These are phyloP conservation scores for Drosophila fulvimacula DNA, from an alignment of 2,888 invertebrate genomes.

Conservation along the genomic window DNA sequence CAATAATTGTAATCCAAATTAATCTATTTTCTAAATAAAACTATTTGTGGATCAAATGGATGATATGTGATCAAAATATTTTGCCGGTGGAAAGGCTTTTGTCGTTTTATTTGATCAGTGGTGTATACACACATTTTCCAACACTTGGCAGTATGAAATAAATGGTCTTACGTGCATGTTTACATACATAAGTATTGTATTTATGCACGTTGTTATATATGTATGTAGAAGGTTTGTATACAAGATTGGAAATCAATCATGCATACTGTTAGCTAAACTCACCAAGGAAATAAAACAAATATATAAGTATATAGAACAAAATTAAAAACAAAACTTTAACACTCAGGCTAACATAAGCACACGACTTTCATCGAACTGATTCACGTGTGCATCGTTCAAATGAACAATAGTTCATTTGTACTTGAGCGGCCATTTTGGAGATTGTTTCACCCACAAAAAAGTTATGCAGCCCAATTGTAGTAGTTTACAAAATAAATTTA, in stretches of 20 bases:
- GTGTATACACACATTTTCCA: constrained; percentile 21
- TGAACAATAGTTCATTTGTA: constrained; percentile 66
- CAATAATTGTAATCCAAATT: no score
- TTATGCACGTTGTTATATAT: constrained; percentile 4
- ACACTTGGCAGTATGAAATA: constrained; percentile 22
- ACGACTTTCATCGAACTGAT: constrained; percentile 56
- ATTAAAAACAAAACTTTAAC: constrained; percentile 3
- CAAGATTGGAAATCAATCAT: not conserved
- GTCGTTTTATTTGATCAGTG: constrained; percentile 1
- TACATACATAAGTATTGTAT: constrained; percentile 18
- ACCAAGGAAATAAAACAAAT: constrained; percentile 28
- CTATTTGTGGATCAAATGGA: not conserved
- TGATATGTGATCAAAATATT: not conserved
- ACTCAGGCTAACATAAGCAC: constrained; percentile 48
- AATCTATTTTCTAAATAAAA: not conserved
- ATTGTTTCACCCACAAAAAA: constrained; percentile 78
- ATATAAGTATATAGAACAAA: constrained; percentile 8
- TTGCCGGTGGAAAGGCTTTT: not conserved
- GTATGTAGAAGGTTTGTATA: not conserved
- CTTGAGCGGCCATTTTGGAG: constrained; percentile 79
- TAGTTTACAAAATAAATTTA: constrained; percentile 61
- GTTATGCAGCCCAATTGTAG: constrained; percentile 73
- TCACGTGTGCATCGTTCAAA: constrained; percentile 65
- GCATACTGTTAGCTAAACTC: constrained; percentile 17
- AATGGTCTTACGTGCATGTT: constrained; percentile 28